Evolutionary conservation across 2,888 invertebrate genomes (phyloP).

Genomic region (Nesidiocoris tenuis): DNA sequence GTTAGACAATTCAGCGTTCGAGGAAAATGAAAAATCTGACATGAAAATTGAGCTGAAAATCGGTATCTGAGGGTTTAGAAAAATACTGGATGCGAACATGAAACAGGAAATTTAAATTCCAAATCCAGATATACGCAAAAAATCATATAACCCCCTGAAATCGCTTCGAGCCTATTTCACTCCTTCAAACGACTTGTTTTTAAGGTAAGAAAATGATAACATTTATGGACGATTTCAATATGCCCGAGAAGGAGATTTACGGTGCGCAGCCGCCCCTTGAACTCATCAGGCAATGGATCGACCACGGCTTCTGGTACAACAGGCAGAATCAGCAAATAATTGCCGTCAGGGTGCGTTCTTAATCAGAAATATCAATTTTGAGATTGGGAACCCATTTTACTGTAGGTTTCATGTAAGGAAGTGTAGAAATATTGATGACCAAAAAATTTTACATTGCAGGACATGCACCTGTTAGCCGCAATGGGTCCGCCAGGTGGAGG

Average conservation of each 20-base stretch:
- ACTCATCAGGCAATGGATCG: slow-evolving; percentile 79
- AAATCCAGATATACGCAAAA: no score
- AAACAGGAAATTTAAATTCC: no score
- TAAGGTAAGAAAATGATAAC: slow-evolving; percentile 72
- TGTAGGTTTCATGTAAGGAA: no score
- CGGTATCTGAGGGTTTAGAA: no score
- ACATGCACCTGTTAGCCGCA: slow-evolving; percentile 73
- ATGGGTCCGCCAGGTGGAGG: slow-evolving; percentile 90
- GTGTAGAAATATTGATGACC: no score
- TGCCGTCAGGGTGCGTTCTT: slow-evolving; percentile 38
- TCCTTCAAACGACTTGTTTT: slow-evolving; percentile 3
- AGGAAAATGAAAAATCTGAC: no score
- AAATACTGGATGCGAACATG: no score
- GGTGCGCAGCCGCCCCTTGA: slow-evolving; percentile 89
- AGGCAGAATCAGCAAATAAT: slow-evolving; percentile 64
- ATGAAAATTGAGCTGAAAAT: no score
- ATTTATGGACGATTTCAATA: slow-evolving; percentile 90
- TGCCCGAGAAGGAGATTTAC: slow-evolving; percentile 85
- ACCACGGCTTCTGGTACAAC: slow-evolving; percentile 89
- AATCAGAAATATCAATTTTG: no score
- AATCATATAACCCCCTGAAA: no score
- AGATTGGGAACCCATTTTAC: no score
- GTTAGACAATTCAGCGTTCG: no score
- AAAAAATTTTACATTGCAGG: slow-evolving; percentile 60
- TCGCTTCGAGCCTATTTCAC: not conserved